Evolutionary conservation across 2,113 vertebrate genomes (phyloP), one percentile per base, ranked within the genome.

Genomic region (Esox niger): DNA sequence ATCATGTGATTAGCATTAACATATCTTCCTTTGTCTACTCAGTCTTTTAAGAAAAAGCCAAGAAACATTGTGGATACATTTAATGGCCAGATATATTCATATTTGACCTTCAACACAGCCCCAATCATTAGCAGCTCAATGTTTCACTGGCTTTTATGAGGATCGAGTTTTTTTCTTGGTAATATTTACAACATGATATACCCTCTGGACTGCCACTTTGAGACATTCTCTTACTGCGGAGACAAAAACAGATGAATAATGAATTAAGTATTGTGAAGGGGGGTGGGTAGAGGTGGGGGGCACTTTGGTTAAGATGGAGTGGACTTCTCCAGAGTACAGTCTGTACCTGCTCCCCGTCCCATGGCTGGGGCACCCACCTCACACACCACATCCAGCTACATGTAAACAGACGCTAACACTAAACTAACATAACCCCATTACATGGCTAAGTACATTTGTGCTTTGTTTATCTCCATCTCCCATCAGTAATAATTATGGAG

Each of bases 1-100:
- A 88, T 88, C 81, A 84, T 52, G 43, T 76, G 67, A 88, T 89
- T 88, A 84, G 80, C 78, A 79, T 81, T 73, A 81, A 76, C 76
- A 86, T 78, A 81, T 88, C 86, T 85, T n/a, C n/a, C n/a, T n/a
- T n/a, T n/a, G n/a, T n/a, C n/a, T n/a, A n/a, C n/a, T n/a, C n/a
- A n/a, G n/a, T 82, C 71, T 77, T 86, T 80, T 75, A 66, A 70
- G 78, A 64, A 15, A n/a, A 17, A 52, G 27, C 27, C 25, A 21
- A 8, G 21, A 23, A 23, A 71, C 68, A 75, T 74, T 78, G 74
- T 78, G 78, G 77, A 72, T 84, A 82, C 54, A 79, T 84, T 86
- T 83, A 80, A 79, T 80, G 75, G 73, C 75, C 79, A 79, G 65
- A 74, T 84, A 84, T 77, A 79, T 81, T 75, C 79, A 82, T 80